A percentile compares a stretch with the other conserved stretches of the same genome.
Evolutionary conservation across 1,140 invertebrate genomes (phyloP).

Genomic region (Proctacanthus coquilletti): DNA sequence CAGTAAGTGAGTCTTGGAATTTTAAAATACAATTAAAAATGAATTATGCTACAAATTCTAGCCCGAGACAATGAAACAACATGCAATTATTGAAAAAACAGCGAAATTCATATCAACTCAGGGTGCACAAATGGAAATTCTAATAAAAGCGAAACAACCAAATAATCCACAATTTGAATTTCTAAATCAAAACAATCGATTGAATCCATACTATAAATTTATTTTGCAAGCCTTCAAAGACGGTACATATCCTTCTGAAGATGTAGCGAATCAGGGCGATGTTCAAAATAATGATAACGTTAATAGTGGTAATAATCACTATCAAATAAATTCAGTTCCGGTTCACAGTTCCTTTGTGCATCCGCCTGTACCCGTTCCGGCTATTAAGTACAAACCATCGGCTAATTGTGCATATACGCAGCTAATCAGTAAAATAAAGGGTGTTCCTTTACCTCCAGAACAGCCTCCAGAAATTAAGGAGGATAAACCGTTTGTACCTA

Average conservation of each 20-base stretch:
- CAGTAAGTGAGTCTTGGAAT: constrained; percentile 43
- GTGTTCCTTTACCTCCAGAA: constrained; percentile 39
- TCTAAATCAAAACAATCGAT: constrained; percentile 64
- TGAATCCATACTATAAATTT: constrained; percentile 85
- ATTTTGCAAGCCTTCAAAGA: constrained; percentile 66
- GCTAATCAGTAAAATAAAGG: constrained; percentile 66
- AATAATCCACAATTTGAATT: constrained; percentile 90
- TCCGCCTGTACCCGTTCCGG: constrained; percentile 22
- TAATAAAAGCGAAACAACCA: constrained; percentile 92
- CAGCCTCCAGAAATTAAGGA: no score
- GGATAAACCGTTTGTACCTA: no score
- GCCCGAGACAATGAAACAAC: constrained; percentile 84
- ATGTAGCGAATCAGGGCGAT: no score
- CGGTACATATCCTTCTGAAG: constrained; percentile 48
- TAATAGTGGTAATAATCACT: constrained; percentile 31
- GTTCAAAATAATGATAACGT: constrained; percentile 35
- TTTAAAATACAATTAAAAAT: background rate
- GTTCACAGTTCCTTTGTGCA: constrained; percentile 6
- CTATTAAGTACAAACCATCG: constrained; percentile 59
- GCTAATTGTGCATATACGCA: constrained; percentile 72
- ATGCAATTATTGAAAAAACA: constrained; percentile 93
- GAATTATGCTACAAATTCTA: constrained; percentile 29
- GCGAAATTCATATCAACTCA: constrained; percentile 85
- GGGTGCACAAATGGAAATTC: constrained; percentile 94
- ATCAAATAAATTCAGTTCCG: constrained; percentile 14